Base-by-base conservation (phyloP, 2,888 invertebrate species). In the Cosmorhoe ocellata region DNA sequence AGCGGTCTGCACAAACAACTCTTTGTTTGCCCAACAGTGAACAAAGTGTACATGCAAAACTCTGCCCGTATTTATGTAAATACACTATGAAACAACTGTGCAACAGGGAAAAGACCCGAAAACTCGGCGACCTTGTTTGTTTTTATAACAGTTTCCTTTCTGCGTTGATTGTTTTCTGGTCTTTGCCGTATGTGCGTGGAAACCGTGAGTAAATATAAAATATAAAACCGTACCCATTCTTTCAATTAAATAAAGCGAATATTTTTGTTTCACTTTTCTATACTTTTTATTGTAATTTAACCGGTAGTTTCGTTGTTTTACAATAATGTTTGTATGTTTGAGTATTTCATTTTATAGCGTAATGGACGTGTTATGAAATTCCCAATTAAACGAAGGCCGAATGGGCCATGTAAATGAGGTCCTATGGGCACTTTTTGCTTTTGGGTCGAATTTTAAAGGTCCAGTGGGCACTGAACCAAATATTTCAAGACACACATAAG, bases 31-130 rank as follows among this genome's bases (percentile, higher is more conserved):
- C 66, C 71, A 74, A 64, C 60, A 63, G 59, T 72, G 66, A 76
- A 81, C 81, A 81, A 79, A 83, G 77, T 79, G 76, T 76, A 77
- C 79, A 77, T 76, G 71, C 69, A 69, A 76, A 76, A 69, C 71
- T 66, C 75, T 65, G 66, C 66, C 71, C 67, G 75, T 79, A 79
- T 82, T 79, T 81, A 81, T 81, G 83, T 81, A 85, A 84, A 86
- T 79, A 84, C 69, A 71, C 76, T 70, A 71, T 74, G 73, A 76
- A 82, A 77, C 79, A 78, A 81, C 74, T 74, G 74, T 75, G 70
- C 73, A 74, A 66, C 67, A 71, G 69, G 63, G 62, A 62, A 77
- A 79, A 79, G 63, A 71, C 69, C 72, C 69, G 68, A 74, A 79
- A 78, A 62, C 59, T 62, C 71, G 67, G 74, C 64, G 69, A 73